These are phyloP conservation scores for Axis porcinus DNA, from an alignment of 2,113 vertebrate genomes.

Conservation along the genomic window DNA sequence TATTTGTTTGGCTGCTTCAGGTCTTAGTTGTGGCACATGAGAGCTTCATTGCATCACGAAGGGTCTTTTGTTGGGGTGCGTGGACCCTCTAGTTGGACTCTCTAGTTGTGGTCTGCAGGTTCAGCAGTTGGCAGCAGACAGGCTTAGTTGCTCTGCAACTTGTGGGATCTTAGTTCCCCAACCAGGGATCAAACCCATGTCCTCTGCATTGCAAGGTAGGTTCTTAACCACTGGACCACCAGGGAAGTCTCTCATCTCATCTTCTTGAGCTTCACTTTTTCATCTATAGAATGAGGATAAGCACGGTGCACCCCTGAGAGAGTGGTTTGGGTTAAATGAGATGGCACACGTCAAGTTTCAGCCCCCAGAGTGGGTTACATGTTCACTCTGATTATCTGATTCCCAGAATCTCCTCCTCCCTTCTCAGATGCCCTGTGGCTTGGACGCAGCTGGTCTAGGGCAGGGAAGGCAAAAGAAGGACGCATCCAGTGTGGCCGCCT, in stretches of 20 bases:
- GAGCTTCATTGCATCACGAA: not conserved
- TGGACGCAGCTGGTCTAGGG: not conserved
- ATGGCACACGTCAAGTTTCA: fast-evolving
- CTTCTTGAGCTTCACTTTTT: not conserved
- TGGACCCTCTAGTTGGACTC: not conserved
- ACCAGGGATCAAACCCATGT: not conserved
- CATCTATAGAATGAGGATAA: not conserved
- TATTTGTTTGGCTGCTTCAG: not conserved
- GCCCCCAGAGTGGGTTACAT: not conserved
- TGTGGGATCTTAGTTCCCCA: not conserved
- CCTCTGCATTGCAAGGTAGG: not conserved
- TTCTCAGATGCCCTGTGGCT: not conserved
- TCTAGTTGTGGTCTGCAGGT: not conserved
- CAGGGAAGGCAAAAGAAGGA: not conserved
- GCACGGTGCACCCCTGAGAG: not conserved
- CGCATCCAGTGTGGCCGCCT: no score
- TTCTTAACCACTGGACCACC: not conserved
- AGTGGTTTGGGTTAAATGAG: not conserved
- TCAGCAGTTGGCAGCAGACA: not conserved
- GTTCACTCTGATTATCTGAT: not conserved
- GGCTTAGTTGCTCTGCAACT: not conserved
- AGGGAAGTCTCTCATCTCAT: not conserved
- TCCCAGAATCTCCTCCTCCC: not conserved
- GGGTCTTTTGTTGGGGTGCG: not conserved
- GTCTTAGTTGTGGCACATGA: not conserved